Base-by-base conservation (phyloP, 2,113 vertebrate species). In the Callorhinus ursinus region DNA sequence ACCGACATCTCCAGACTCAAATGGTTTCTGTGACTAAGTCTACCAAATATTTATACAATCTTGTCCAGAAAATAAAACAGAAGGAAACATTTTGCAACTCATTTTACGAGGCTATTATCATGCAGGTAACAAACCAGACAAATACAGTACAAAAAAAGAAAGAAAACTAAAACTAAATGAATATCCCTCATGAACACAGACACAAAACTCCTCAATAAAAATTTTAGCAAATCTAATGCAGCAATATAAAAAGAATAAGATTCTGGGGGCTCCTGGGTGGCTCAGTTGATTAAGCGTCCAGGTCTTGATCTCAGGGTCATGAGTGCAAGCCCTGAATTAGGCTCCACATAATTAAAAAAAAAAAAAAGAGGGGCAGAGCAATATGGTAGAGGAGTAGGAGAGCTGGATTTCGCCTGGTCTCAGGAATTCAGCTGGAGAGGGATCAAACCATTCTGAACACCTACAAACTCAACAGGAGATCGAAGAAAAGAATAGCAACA, bases 1-100 rank as follows among this genome's bases (percentile, higher is more conserved):
- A 88, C 3, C 77, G 77, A 26, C 55, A 83, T 94, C 63, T 65
- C 31, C 61, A 28, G 14, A 57, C 31, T 22, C 39, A 93, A 49
- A 59, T 69, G 69, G 19, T 55, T 77, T 69, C 19, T 39, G 39
- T 59, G 69, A 89, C 18, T 71, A 89, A 69, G 49, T 89, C 24
- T 84, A 59, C 33, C 90, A 89, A 88, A 76, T 93, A 89, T 89
- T 84, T 89, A 84, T n/a, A 83, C 5, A 51, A 39, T 69, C n/a
- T 53, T 57, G 79, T 84, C 39, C 49, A 77, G 77, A 83, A 93
- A 76, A 96, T 13, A 67, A 15, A 96, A 88, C 9, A 88, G 24
- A 77, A 91, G 42, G 33, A 88, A 93, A 81, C 19, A 69, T 16
- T 76, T 69, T 36, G 49, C 74, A 72, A 63, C 19, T 87, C 49